Evolutionary conservation across 2,113 vertebrate genomes (phyloP), one percentile per base, ranked within the genome.

Genomic region (Spizaetus ornatus): DNA sequence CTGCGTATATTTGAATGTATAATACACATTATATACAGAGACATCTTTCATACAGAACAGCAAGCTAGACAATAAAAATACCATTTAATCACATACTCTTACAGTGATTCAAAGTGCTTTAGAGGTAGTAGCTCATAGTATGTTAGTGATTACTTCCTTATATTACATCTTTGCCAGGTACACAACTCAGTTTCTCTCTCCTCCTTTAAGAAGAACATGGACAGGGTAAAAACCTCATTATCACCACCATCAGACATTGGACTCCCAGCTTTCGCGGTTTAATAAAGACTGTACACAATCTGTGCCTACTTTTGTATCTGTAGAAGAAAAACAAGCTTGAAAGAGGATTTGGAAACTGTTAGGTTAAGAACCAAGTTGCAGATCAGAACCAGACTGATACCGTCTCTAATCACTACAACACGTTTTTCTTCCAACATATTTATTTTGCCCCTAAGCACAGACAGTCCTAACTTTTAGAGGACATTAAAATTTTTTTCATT

Each of bases 391-490:
- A 59, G 17, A 36, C 5, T 27, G 19, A 40, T 65, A 42, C 9
- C 4, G n/a, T 18, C 5, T 56, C 55, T 3, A 72, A 34, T 53
- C 26, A 38, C 34, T 58, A 25, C 25, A 67, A 36, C 11, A 63
- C 7, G 2, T 88, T 73, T 47, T 59, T 36, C 38, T 59, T 34
- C 9, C 10, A 67, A 9, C 0, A 0, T 29, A 34, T 25, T 62
- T 38, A 11, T 63, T 85, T 67, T 80, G 10, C 36, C 45, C 22
- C 18, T 47, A 72, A 79, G 31, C 17, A 52, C 11, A 78, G 8
- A 14, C 4, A 19, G 3, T 18, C 15, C 16, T 52, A 40, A 26
- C n/a, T 90, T 61, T 58, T 27, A 25, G 10, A 11, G 11, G 6
- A 27, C 25, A 29, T n/a, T 21, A 36, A 15, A 56, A 67, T 71